Percentiles rank a stretch among this genome's conserved stretches.
phyloP scores from a whole-genome alignment of 1,140 invertebrate genomes.

The Chelonus insularis region DNA sequence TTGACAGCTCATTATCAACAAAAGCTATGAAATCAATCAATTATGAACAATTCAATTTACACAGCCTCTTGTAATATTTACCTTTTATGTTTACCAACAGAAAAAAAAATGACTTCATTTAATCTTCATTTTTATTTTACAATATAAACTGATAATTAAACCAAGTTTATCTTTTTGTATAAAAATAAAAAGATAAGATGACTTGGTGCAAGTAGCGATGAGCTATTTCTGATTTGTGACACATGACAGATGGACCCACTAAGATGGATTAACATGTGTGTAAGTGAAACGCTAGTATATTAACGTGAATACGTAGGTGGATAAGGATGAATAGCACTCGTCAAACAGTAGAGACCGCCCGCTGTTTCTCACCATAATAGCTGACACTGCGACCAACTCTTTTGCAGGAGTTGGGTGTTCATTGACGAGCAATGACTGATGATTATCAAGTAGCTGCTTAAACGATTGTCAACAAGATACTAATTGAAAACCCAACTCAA shows the following conservation, averaged over 20 bases:
- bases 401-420: not conserved
- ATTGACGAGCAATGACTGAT: not conserved
- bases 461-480: too few relatives aligned
- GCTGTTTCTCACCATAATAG: slow-evolving; percentile 56
- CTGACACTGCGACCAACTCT: slow-evolving; percentile 35
- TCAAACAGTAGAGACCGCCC: slow-evolving; percentile 59
- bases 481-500: too few relatives aligned
- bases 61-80: not conserved
- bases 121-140: too few relatives aligned
- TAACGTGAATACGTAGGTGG: slow-evolving; percentile 55
- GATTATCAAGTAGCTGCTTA: too few relatives aligned
- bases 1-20: slow-evolving; percentile 51
- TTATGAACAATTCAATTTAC: slow-evolving; percentile 1
- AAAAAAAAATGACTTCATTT: too few relatives aligned
- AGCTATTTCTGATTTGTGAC: slow-evolving; percentile 40
- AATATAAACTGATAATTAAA: too few relatives aligned
- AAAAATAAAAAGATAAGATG: slow-evolving; percentile 18
- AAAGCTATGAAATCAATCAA: slow-evolving; percentile 9
- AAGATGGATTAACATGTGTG: slow-evolving; percentile 47
- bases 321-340: slow-evolving; percentile 60
- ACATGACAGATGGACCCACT: slow-evolving; percentile 52
- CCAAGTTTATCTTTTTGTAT: too few relatives aligned
- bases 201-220: too few relatives aligned
- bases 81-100: too few relatives aligned
- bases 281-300: slow-evolving; percentile 33